Evolutionary conservation across 1,140 invertebrate species (phyloP).

Genomic region (Dendroctonus ponderosae): DNA sequence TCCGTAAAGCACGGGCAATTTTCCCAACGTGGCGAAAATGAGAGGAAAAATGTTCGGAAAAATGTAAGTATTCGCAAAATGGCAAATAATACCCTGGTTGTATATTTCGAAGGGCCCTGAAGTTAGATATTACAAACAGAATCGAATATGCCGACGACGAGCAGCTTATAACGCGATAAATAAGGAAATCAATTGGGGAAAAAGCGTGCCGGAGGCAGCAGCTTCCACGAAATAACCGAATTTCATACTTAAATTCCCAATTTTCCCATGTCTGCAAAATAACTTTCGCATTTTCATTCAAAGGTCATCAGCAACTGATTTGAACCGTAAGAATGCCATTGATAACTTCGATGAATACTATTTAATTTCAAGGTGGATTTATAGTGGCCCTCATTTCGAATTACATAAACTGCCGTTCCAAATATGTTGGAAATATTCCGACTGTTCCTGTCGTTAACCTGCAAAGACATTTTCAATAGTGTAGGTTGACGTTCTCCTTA

Average conservation of each 20-base stretch:
- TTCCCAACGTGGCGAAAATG: constrained; percentile 6
- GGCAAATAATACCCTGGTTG: constrained; percentile 25
- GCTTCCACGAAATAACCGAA: constrained; percentile 14
- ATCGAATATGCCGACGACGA: constrained; percentile 26
- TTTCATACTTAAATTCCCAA: constrained; percentile 15
- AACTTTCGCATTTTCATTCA: no score
- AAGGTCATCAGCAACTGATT: no score
- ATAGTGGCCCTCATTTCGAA: no score
- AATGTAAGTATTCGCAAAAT: constrained; percentile 24
- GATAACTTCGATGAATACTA: no score
- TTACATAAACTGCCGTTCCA: no score
- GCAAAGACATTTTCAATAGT: no score
- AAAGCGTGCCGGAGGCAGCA: constrained; percentile 22
- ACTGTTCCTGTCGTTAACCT: no score
- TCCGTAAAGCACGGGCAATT: background rate
- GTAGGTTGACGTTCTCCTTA: no score
- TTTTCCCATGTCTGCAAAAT: constrained; percentile 9
- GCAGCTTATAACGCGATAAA: constrained; percentile 27
- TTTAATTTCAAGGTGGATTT: no score
- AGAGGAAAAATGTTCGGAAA: constrained; percentile 2
- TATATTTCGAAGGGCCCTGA: constrained; percentile 19
- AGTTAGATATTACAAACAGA: constrained; percentile 26
- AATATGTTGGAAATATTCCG: no score
- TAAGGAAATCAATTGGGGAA: constrained; percentile 27
- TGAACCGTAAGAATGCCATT: no score